Conservation (phyloP, 2,113 vertebrate species). For the Ancistrus triradiatus region DNA sequence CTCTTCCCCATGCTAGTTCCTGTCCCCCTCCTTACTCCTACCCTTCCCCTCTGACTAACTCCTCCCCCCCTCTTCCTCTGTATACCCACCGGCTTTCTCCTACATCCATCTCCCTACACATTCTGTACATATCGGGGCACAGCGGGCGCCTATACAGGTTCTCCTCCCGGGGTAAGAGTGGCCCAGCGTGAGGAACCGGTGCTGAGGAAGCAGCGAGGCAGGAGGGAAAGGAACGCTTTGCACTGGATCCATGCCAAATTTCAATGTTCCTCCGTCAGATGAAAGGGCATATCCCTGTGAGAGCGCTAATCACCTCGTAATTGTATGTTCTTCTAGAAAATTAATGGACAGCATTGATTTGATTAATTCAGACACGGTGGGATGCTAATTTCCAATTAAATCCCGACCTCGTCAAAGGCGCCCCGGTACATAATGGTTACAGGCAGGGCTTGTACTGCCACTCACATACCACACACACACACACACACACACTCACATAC, state of each 20-base stretch:
- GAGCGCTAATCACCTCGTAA: conserved; percentile 70
- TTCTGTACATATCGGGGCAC: conserved; percentile 4
- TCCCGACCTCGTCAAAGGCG: conserved; percentile 45
- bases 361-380: conserved; percentile 73
- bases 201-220: conserved; percentile 34
- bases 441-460: conserved; percentile 27
- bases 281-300: conserved; percentile 73
- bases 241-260: conserved; percentile 67
- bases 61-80: too few relatives aligned
- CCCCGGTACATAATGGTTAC: conserved; percentile 58
- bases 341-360: conserved; percentile 76
- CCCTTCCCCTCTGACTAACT: too few relatives aligned
- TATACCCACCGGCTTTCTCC: too few relatives aligned
- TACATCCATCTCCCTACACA: background rate
- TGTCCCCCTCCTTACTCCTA: too few relatives aligned
- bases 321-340: conserved; percentile 79
- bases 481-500: conserved; percentile 3
- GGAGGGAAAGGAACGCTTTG: conserved; percentile 53
- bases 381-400: conserved; percentile 78
- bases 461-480: conserved; percentile 10
- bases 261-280: conserved; percentile 72
- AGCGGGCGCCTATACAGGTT: conserved; percentile 8
- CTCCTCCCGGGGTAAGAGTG: conserved; percentile 17
- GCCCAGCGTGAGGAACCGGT: conserved; percentile 15
- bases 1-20: too few relatives aligned